Base-by-base conservation (phyloP, 2,888 invertebrate genomes). In the Drosophila kanekoi region DNA sequence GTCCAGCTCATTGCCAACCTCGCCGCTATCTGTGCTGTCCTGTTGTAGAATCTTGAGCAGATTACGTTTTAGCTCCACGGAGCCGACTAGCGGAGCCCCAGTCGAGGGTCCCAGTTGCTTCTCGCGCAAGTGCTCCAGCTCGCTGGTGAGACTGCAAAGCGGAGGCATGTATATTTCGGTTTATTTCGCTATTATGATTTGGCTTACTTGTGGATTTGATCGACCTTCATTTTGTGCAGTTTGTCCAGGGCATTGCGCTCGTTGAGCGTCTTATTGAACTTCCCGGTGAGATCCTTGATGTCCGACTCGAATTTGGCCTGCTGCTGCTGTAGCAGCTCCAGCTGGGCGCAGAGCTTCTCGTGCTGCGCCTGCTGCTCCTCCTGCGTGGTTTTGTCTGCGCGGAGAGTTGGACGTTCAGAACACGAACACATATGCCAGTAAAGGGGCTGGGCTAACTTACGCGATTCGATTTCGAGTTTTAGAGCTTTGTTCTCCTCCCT, bases 401-500 rank as follows among this genome's bases (percentile, higher is more conserved):
- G n/a, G 14, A 37, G 13, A 20, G 0, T 8, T 5, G 3, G 8
- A 28, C 8, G 18, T 18, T 4, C 2, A 23, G 23, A 14, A 1
- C 4, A 18, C 5, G n/a, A n/a, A 43, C 38, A 8, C 6, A 13
- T 1, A 16, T n/a, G n/a, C n/a, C n/a, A n/a, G n/a, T n/a, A 2
- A 35, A 13, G 4, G 8, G 0, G 8, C 1, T 52, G 28, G 1
- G 1, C 3, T 32, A 11, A 87, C 89, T 85, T 84, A 92, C 92
- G 87, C n/a, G 90, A 88, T 54, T 90, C 91, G 45, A 92, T 87
- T 76, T 92, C 89, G n/a, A 87, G 64, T 57, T 91, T 91, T 3
- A 92, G 76, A 3, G 90, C 86, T 64, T 92, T 91, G 56, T 92
- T 92, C 76, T 92, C 91, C 67, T 92, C 92, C 65, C 91, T 92